A percentile compares a stretch with the other conserved stretches of the same genome.
phyloP scores from a whole-genome alignment of 2,888 invertebrate genomes.

The Meandrusa payeni region DNA sequence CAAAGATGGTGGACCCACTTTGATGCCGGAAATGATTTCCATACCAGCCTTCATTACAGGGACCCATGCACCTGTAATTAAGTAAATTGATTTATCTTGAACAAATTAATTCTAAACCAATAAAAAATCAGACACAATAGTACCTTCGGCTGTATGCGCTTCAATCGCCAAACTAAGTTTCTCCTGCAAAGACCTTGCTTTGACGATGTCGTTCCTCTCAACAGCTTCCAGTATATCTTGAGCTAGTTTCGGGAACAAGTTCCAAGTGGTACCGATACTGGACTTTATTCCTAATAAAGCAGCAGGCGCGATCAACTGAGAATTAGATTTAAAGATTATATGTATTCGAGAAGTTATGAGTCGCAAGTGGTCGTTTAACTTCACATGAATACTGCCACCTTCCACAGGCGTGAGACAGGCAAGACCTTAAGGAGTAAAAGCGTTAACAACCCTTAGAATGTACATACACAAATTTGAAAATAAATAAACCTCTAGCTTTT shows the following conservation, averaged over 20 bases:
- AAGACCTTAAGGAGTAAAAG: too few species aligned
- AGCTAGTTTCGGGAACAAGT: slow-evolving; percentile 82
- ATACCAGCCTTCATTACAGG: slow-evolving; percentile 86
- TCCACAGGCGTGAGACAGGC: too few species aligned
- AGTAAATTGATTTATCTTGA: slow-evolving; percentile 1
- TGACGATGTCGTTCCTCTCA: slow-evolving; percentile 61
- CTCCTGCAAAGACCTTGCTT: slow-evolving; percentile 77
- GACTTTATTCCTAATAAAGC: slow-evolving; percentile 86
- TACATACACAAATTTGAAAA: too few species aligned
- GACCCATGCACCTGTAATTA: slow-evolving; percentile 82
- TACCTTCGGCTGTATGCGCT: slow-evolving; percentile 78
- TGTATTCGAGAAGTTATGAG: too few species aligned
- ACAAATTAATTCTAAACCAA: background rate
- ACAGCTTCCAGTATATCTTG: slow-evolving; percentile 79
- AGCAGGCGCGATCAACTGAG: slow-evolving; percentile 84
- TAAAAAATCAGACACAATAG: slow-evolving; percentile 17
- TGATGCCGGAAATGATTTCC: slow-evolving; percentile 80
- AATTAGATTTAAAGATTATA: slow-evolving; percentile 20
- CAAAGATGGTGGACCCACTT: slow-evolving; percentile 82
- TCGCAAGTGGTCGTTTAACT: too few species aligned
- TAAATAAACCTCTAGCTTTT: too few species aligned
- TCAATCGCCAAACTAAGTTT: slow-evolving; percentile 73
- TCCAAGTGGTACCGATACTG: slow-evolving; percentile 85
- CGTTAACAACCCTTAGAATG: too few species aligned
- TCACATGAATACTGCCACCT: too few species aligned